Evolutionary conservation across 1,140 invertebrate genomes (phyloP), one percentile per base, ranked within the genome.

Genomic region (Melitaea cinxia): DNA sequence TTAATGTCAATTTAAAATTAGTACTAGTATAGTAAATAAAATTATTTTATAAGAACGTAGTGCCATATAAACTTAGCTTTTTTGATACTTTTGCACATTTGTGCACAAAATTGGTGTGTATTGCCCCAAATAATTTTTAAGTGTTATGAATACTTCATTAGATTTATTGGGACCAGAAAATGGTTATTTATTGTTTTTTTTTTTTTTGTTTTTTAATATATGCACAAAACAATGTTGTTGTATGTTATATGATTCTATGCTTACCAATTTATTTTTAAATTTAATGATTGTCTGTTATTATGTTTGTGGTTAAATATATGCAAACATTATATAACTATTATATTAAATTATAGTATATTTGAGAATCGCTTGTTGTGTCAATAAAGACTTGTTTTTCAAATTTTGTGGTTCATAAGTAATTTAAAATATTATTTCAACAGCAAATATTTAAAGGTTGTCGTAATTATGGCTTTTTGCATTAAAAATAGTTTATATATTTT

Each of bases 161-260:
- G 4, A 42, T 47, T n/a, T 47, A 23, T 47, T 47, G 42, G 42
- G 42, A 47, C 42, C 42, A 47, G 42, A 47, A 12, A 47, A n/a
- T 47, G 42, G 19, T 47, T 42, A 42, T 47, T 3, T 47, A 47
- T 17, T 1, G 1, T 23, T 24, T 47, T 17, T 21, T 23, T 47
- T 42, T 4, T 17, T 42, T 39, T 17, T 42, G 17, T 1, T 4
- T 17, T 5, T 9, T 26, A 26, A 26, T 4, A 4, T n/a, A 14
- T 37, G n/a, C 35, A 37, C 12, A 37, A 37, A 2, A 9, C 10
- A 17, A 19, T 19, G 4, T 5, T 7, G 39, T n/a, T n/a, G 2
- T 3, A 47, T 12, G 7, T 47, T 47, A 1, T 47, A 3, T 10
- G 42, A 47, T 21, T 21, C 12, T 23, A 12, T 47, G 4, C 23